A percentile compares a stretch with the other conserved stretches of the same genome.
These are phyloP conservation scores for Phoeniculus purpureus DNA, from an alignment of 2,797 vertebrate genomes.

Conservation along the genomic window DNA sequence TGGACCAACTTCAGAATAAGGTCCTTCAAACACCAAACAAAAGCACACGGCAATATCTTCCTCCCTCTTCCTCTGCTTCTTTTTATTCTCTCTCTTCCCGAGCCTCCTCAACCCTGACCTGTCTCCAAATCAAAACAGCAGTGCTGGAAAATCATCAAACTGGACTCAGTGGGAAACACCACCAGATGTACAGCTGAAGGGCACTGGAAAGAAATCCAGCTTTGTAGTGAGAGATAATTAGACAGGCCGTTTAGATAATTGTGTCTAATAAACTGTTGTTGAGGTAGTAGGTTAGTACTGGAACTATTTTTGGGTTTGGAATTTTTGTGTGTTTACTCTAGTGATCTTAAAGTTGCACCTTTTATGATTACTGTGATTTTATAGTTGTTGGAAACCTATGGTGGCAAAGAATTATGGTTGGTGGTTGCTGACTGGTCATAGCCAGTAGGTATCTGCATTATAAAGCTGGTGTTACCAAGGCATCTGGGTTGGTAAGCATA, in stretches of 20 bases:
- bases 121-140: background rate
- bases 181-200: conserved; percentile 25
- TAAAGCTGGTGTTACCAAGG: background rate
- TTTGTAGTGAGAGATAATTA: background rate
- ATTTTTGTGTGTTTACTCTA: background rate
- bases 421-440: background rate
- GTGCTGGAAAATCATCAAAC: background rate
- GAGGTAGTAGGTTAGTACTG: background rate
- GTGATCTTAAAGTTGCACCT: background rate
- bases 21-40: background rate
- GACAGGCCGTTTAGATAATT: background rate
- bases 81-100: background rate
- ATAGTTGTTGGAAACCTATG: background rate
- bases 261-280: background rate
- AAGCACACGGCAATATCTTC: background rate
- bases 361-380: background rate
- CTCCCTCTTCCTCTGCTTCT: background rate
- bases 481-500: background rate
- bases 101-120: background rate
- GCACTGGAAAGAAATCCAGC: background rate
- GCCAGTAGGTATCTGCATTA: background rate
- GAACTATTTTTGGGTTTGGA: background rate
- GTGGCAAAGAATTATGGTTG: background rate
- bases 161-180: background rate
- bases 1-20: background rate